These are phyloP conservation scores for Campaea margaritaria DNA, from an alignment of 2,888 invertebrate genomes.

Conservation along the genomic window DNA sequence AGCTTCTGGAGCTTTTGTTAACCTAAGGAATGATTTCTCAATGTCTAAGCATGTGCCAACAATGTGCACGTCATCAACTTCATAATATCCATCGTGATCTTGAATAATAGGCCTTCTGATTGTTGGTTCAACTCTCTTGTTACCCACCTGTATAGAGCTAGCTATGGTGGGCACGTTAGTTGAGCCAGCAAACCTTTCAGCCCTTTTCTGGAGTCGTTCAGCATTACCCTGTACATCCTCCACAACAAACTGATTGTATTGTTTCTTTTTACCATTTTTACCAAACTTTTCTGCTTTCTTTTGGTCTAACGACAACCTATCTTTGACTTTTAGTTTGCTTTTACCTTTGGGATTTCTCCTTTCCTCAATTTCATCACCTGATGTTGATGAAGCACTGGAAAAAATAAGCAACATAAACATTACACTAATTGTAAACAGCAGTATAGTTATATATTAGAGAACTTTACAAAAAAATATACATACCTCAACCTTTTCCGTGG, in stretches of 20 bases:
- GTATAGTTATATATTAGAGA: too few species aligned
- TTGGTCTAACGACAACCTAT: conserved; percentile 81
- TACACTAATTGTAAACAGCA: conserved; percentile 5
- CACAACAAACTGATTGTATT: conserved; percentile 88
- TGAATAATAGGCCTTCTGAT: conserved; percentile 77
- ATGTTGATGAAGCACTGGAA: conserved; percentile 82
- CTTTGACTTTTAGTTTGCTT: conserved; percentile 83
- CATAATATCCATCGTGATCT: conserved; percentile 89
- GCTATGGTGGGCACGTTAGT: conserved; percentile 78
- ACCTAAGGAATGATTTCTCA: conserved; percentile 97
- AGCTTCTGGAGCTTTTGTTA: conserved; percentile 98
- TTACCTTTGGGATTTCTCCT: conserved; percentile 74
- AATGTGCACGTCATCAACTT: conserved; percentile 94
- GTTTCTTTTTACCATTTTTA: conserved; percentile 84
- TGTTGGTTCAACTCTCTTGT: conserved; percentile 63
- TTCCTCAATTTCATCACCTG: conserved; percentile 83
- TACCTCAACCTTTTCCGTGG: conserved; percentile 81
- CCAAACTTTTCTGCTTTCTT: conserved; percentile 77
- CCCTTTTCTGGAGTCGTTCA: conserved; percentile 93
- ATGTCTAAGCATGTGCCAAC: conserved; percentile 97
- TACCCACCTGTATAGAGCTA: conserved; percentile 71
- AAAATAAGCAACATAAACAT: conserved; percentile 14
- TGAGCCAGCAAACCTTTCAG: conserved; percentile 91
- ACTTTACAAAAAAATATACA: conserved; percentile 9
- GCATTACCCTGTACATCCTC: conserved; percentile 90